A percentile compares a stretch with the other conserved stretches of the same genome.
Conservation (phyloP, 2,888 invertebrate genomes). For the Lepidochitona cinerea region DNA sequence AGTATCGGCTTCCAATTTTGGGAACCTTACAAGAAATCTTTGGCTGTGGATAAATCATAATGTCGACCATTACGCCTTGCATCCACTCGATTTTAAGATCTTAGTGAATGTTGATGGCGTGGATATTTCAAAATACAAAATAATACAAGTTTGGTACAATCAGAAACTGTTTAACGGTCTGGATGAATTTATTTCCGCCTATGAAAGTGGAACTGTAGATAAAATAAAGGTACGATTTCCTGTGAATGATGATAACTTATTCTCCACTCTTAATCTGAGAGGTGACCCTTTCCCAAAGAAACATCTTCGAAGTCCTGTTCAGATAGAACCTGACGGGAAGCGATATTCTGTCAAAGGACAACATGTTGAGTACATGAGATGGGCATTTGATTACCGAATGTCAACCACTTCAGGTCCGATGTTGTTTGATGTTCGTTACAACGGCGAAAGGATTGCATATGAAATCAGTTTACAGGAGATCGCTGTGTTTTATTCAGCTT, state of each 20-base stretch:
- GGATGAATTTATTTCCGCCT: slow-evolving; percentile 21
- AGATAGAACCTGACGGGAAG: slow-evolving; percentile 48
- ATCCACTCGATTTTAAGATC: slow-evolving; percentile 46
- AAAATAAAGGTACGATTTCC: background rate
- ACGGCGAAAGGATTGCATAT: slow-evolving; percentile 49
- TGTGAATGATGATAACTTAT: background rate
- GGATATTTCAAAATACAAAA: slow-evolving; percentile 19
- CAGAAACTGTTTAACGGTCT: slow-evolving; percentile 29
- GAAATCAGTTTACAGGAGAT: slow-evolving; percentile 60
- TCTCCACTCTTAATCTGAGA: slow-evolving; percentile 28
- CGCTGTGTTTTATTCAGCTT: slow-evolving; percentile 51
- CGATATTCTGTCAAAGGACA: slow-evolving; percentile 47
- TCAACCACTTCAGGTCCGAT: slow-evolving; percentile 44
- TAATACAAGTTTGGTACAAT: slow-evolving; percentile 37
- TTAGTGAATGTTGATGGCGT: slow-evolving; percentile 29
- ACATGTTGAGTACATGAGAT: slow-evolving; percentile 49
- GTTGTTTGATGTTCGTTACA: slow-evolving; percentile 45
- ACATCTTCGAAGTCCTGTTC: slow-evolving; percentile 36
- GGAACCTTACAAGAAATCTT: slow-evolving; percentile 22
- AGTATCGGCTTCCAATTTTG: slow-evolving; percentile 13
- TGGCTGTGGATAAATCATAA: slow-evolving; percentile 36
- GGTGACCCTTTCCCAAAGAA: slow-evolving; percentile 27
- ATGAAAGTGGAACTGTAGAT: slow-evolving; percentile 5
- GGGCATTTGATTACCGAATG: slow-evolving; percentile 55
- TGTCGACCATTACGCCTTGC: slow-evolving; percentile 37